phyloP scores from a whole-genome alignment of 2,888 invertebrate genomes.

The Nycteola revayana region DNA sequence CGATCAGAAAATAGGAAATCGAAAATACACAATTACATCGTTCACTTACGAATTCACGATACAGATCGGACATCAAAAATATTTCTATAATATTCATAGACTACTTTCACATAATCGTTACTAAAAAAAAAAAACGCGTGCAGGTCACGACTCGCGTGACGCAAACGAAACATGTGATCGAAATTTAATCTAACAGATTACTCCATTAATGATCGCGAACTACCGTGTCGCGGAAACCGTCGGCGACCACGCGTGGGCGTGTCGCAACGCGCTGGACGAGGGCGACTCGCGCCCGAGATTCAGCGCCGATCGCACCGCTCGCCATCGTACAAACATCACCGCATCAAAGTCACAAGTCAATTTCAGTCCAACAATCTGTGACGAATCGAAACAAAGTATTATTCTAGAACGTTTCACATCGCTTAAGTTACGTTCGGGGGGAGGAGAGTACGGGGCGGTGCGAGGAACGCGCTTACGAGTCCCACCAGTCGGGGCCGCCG shows the following conservation, averaged over 20 bases:
- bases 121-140: conserved; percentile 58
- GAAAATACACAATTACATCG: conserved; percentile 67
- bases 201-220: conserved; percentile 39
- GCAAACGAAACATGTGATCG: conserved; percentile 51
- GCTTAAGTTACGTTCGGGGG: conserved; percentile 40
- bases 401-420: conserved; percentile 43
- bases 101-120: conserved; percentile 69
- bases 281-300: conserved; percentile 60
- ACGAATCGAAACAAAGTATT: conserved; percentile 51
- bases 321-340: conserved; percentile 45
- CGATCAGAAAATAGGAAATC: conserved; percentile 64
- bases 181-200: conserved; percentile 56
- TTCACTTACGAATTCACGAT: conserved; percentile 70
- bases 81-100: conserved; percentile 68
- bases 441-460: conserved; percentile 26
- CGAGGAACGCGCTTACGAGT: conserved; percentile 57
- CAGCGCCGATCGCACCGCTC: conserved; percentile 60
- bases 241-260: conserved; percentile 38
- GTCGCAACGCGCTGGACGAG: conserved; percentile 18
- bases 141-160: conserved; percentile 46
- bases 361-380: conserved; percentile 62
- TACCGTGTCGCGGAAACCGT: conserved; percentile 39
- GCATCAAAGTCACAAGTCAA: conserved; percentile 58
- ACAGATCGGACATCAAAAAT: conserved; percentile 78
- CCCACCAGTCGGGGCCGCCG: conserved; percentile 77